Percentiles rank a stretch among this genome's conserved stretches.
Conservation (phyloP, 2,797 vertebrate genomes). For the Urocyon cinereoargenteus region DNA sequence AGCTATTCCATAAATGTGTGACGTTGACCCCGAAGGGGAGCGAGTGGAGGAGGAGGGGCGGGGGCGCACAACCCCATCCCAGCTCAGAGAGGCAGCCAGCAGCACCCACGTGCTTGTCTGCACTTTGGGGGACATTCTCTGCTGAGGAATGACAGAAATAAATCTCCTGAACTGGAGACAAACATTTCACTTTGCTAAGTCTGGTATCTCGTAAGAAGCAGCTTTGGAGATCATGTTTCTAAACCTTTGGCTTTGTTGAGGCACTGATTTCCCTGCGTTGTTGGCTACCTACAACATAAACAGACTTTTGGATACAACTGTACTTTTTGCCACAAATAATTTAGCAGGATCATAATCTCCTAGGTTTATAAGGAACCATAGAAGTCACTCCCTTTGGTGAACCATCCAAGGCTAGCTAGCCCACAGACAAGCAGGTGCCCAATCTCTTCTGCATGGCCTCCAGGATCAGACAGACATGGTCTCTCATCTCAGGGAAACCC, state of each 20-base stretch:
- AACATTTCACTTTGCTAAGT: too few species aligned
- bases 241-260: not conserved
- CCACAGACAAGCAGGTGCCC: rapidly evolving
- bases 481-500: not conserved
- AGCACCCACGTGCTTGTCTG: rapidly evolving
- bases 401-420: too few species aligned
- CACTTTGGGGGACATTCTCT: rapidly evolving
- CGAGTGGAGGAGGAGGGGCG: not conserved
- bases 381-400: not conserved
- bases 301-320: not conserved
- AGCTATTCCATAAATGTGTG: not conserved
- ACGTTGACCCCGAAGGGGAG: not conserved
- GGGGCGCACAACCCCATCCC: rapidly evolving
- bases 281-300: not conserved
- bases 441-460: rapidly evolving
- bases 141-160: too few species aligned
- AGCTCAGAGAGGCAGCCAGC: not conserved
- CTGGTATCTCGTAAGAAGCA: rapidly evolving
- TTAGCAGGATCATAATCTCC: not conserved
- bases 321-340: not conserved
- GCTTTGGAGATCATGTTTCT: not conserved
- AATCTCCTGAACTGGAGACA: too few species aligned
- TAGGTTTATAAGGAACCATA: not conserved
- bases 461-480: too few species aligned
- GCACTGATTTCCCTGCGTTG: rapidly evolving